Evolutionary conservation across 2,888 invertebrate species (phyloP).

Genomic region (Eueremaeus valkanovi): DNA sequence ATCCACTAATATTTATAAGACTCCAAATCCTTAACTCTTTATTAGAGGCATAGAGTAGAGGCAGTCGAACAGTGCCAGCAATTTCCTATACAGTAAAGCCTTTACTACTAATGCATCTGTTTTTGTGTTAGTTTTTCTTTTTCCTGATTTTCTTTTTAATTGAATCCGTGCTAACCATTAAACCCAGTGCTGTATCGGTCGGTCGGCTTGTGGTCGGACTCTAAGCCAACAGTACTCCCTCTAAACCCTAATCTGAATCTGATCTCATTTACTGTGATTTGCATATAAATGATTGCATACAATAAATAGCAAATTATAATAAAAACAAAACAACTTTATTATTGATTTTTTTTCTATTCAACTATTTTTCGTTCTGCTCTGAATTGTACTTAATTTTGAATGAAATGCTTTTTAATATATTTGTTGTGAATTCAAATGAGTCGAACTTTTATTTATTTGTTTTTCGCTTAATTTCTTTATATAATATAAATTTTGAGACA

Average conservation of each 20-base stretch:
- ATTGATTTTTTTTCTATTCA: neutral
- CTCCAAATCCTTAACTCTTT: too few species aligned
- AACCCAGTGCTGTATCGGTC: neutral
- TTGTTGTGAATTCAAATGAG: neutral
- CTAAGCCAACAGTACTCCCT: neutral
- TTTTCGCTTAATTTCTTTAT: neutral
- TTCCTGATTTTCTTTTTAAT: too few species aligned
- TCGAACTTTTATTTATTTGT: neutral
- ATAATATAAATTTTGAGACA: neutral
- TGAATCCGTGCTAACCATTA: neutral
- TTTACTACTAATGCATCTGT: too few species aligned
- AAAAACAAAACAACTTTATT: neutral
- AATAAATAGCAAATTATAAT: neutral
- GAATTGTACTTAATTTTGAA: neutral
- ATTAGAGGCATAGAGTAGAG: too few species aligned
- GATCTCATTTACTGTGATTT: neutral
- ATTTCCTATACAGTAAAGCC: too few species aligned
- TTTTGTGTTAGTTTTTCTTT: neutral
- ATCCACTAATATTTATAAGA: too few species aligned
- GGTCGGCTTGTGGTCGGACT: neutral
- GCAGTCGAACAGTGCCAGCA: too few species aligned
- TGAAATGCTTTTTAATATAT: neutral
- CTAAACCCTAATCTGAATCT: neutral
- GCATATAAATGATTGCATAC: constrained; percentile 3
- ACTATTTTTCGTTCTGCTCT: neutral